These are phyloP conservation scores for Xestoiulus laeticollis DNA, from an alignment of 2,888 invertebrate species.

Conservation along the genomic window DNA sequence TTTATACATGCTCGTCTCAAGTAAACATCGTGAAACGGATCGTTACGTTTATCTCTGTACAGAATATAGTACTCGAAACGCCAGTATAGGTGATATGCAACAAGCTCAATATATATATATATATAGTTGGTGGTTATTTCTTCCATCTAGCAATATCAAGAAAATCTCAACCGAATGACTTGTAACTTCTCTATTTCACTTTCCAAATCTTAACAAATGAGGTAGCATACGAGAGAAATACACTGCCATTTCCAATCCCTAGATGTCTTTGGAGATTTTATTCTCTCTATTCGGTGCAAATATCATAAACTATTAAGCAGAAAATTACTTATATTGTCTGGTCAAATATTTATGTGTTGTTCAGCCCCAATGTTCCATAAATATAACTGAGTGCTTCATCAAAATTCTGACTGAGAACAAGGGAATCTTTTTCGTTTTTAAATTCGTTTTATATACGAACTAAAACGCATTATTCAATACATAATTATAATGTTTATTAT, in stretches of 20 bases:
- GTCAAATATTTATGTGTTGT: background rate
- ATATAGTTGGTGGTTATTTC: background rate
- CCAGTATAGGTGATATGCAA: background rate
- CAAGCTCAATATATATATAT: background rate
- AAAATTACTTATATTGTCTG: background rate
- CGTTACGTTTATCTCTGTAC: background rate
- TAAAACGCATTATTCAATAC: too few relatives aligned
- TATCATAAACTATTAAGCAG: background rate
- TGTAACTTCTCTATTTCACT: background rate
- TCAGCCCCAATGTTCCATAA: background rate
- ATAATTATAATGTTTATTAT: too few relatives aligned
- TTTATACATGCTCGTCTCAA: background rate
- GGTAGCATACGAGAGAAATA: background rate
- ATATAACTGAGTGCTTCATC: background rate
- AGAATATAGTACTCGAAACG: background rate
- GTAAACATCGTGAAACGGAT: constrained; percentile 22
- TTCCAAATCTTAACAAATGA: background rate
- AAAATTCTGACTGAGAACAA: background rate
- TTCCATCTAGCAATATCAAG: background rate
- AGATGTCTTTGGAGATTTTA: background rate
- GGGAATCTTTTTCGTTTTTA: too few relatives aligned
- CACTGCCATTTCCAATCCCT: background rate
- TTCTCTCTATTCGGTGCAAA: background rate
- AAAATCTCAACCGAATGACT: background rate
- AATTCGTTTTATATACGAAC: too few relatives aligned